Evolutionary conservation across 2,113 vertebrate species (phyloP), one percentile per base, ranked within the genome.

Genomic region (Gorsachius goisagi): DNA sequence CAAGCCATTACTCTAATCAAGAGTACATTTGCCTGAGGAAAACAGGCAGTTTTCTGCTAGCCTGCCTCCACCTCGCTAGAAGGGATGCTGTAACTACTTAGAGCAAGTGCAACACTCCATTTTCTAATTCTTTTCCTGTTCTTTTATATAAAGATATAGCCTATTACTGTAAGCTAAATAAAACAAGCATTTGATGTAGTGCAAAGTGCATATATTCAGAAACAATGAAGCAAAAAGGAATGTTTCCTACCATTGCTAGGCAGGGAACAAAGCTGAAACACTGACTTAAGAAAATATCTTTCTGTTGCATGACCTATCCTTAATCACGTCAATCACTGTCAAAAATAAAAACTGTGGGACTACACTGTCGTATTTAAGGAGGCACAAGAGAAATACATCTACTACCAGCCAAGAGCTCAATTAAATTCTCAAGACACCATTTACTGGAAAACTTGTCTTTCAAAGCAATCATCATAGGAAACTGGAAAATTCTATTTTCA

Each of bases 31-130:
- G 52, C 76, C 62, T 63, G 68, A 71, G 88, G 59, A 93, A 94
- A 94, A 68, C 47, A 24, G 41, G 72, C n/a, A 45, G 71, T 90
- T 95, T 95, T 95, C 82, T 84, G 59, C 62, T 71, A 94, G 89
- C 15, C 58, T 95, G 73, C 90, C 67, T 93, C 86, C 78, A 64
- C 50, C 85, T 92, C 0, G 2, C 80, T 71, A 32, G n/a, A 90
- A 91, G 77, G 77, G 93, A 72, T 78, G 69, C 15, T 39, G 26
- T 41, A 93, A 85, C 28, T 85, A 79, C 47, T 69, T 23, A 52
- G 18, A 50, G 14, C 27, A 52, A 63, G 72, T 7, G 60, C 64
- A 93, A 87, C 37, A 20, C 47, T 72, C 62, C 58, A 60, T 73
- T 95, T 96, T 52, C 71, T 66, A 58, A 72, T 82, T 52, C 39